A percentile compares a stretch with the other conserved stretches of the same genome.
Evolutionary conservation across 2,113 vertebrate genomes (phyloP).

Genomic region (Gnathonemus echidnorhynchus): DNA sequence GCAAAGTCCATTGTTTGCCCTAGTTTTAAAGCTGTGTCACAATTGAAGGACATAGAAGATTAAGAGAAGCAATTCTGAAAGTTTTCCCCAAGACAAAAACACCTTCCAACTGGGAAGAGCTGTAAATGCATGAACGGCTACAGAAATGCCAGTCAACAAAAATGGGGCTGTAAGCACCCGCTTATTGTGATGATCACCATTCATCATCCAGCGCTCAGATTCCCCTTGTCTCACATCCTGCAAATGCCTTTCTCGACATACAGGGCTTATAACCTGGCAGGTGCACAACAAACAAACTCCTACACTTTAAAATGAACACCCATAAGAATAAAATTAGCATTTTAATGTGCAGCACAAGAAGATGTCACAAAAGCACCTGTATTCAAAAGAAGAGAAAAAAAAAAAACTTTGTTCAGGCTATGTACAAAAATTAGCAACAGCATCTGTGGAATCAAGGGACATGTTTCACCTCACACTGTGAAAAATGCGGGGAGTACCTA

Average conservation of each 20-base stretch:
- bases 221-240: neutral
- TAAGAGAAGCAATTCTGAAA: neutral
- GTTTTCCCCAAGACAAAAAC: neutral
- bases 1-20: neutral
- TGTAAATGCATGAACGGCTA: neutral
- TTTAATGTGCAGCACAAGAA: neutral
- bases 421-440: neutral
- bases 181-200: neutral
- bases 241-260: neutral
- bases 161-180: neutral
- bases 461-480: neutral
- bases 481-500: neutral
- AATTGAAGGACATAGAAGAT: neutral
- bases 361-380: neutral
- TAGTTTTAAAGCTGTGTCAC: neutral
- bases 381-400: neutral
- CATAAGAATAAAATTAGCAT: neutral
- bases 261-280: neutral
- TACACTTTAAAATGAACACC: neutral
- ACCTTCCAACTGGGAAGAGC: neutral
- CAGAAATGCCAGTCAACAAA: neutral
- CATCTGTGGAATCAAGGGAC: neutral
- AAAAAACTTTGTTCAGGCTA: neutral
- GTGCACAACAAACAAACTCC: neutral
- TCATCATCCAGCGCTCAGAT: neutral